A percentile compares a stretch with the other conserved stretches of the same genome.
These are phyloP conservation scores for Aphrocallistes beatrix DNA, from an alignment of 37 sponge, comb jelly and placozoan genomes.

Conservation along the genomic window DNA sequence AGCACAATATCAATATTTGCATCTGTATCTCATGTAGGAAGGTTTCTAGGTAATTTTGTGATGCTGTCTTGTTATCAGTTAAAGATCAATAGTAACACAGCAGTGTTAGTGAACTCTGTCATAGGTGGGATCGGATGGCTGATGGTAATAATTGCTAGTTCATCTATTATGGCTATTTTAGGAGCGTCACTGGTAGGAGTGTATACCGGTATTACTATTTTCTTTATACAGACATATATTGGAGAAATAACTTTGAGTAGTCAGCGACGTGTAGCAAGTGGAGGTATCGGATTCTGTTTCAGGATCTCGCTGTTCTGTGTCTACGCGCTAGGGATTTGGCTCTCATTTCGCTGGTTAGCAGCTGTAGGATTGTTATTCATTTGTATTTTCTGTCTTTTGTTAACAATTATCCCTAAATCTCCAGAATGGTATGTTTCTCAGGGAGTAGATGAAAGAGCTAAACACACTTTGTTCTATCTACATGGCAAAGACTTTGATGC, in stretches of 20 bases:
- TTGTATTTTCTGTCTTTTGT: neutral
- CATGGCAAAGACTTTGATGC: slow-evolving; percentile 8
- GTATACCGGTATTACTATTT: neutral
- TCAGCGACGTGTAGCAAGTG: neutral
- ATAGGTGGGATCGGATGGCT: neutral
- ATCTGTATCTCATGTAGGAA: neutral
- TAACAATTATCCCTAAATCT: neutral
- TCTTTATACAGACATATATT: neutral
- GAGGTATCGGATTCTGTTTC: neutral
- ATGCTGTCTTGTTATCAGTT: neutral
- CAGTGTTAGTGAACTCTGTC: neutral
- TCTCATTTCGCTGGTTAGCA: neutral
- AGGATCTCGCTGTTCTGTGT: neutral
- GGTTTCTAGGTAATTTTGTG: neutral
- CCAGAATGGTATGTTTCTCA: slow-evolving; percentile 2
- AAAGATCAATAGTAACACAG: neutral
- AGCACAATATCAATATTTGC: neutral
- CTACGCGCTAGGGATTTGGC: neutral
- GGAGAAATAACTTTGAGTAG: neutral
- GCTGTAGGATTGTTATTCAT: neutral
- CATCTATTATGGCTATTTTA: neutral
- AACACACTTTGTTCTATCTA: neutral
- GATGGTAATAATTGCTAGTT: neutral
- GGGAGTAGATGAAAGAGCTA: neutral
- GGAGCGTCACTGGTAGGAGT: neutral